Base-by-base conservation (phyloP, 2,888 invertebrate species). In the Pherbina coryleti region DNA sequence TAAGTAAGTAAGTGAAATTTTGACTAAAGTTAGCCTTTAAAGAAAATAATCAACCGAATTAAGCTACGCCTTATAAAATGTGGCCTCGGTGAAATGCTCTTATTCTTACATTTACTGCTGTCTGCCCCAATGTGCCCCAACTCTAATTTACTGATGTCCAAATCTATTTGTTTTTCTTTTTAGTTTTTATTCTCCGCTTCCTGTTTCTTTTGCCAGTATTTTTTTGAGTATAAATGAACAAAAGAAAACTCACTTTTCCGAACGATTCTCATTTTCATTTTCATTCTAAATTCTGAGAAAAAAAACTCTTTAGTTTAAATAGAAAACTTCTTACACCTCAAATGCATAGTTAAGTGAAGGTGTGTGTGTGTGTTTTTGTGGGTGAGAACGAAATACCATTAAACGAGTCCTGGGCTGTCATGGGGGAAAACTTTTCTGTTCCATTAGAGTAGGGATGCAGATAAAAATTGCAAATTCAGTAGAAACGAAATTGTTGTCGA, bases 221-320 rank as follows among this genome's bases (percentile, higher is more conserved):
- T 17, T 62, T 14, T 62, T 62, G 14, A 17, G 22, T 62, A 28
- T 25, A 9, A 31, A 62, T 17, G 4, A 25, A 25, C 11, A 28
- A 62, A 28, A 28, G 14, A 22, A 17, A 25, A 62, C 25, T 8
- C 25, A 14, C 28, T 62, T 44, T 44, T 3, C 14, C 44, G 11
- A 60, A 60, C 22, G 5, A 57, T 22, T 69, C 25, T 55, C 55
- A 55, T 70, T 55, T 53, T 51, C 49, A 3, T n/a, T 66, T 66
- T 67, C 44, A 11, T 67, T 44, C 34, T 28, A 34, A 64, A 64
- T n/a, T 4, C 64, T 37, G 17, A 14, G 64, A 67, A 44, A 67
- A 67, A 19, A 22, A 28, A 55, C 34, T 71, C 22, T 71, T 71
- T 57, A 71, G n/a, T 71, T 55, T 55, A 71, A 71, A 55, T 71